Evolutionary conservation across 35 echinoderm and acorn worm species (phyloP).

Genomic region (Ophiothrix spiculata): DNA sequence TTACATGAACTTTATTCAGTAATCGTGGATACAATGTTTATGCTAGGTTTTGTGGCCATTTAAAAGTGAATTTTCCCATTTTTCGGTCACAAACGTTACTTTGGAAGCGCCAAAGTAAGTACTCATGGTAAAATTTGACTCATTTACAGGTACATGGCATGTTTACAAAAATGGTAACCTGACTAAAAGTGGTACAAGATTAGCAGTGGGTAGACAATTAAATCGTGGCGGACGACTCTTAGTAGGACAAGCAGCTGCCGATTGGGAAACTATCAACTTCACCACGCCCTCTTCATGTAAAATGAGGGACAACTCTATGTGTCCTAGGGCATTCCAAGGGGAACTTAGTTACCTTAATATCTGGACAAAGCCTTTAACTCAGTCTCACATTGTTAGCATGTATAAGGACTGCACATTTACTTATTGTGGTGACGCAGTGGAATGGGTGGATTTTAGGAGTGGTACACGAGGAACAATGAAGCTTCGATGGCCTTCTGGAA

Average conservation of each 20-base stretch:
- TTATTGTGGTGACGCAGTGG: constrained; percentile 73
- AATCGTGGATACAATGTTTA: no score
- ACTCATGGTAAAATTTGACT: neutral
- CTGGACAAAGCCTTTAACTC: constrained; percentile 48
- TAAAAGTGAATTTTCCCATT: no score
- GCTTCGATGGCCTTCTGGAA: constrained; percentile 74
- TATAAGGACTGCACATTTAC: constrained; percentile 79
- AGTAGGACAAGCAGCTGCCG: neutral
- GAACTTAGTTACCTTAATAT: constrained; percentile 78
- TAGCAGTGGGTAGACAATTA: neutral
- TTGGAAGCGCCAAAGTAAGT: neutral
- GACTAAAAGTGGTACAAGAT: neutral
- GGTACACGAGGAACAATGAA: constrained; percentile 79
- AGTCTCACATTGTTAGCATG: constrained; percentile 47
- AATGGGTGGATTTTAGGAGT: constrained; percentile 91
- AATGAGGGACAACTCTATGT: constrained; percentile 6
- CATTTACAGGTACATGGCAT: constrained; percentile 45
- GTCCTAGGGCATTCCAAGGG: constrained; percentile 40
- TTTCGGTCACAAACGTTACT: no score
- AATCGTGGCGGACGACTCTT: neutral
- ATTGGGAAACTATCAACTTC: constrained; percentile 28
- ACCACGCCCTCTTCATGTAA: neutral
- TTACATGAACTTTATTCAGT: no score
- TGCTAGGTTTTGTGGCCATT: no score
- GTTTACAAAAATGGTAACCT: constrained; percentile 47